Conservation (phyloP, 30 jellyfish, hydroid and myxozoan genomes). For the Nemopilema nomurai region DNA sequence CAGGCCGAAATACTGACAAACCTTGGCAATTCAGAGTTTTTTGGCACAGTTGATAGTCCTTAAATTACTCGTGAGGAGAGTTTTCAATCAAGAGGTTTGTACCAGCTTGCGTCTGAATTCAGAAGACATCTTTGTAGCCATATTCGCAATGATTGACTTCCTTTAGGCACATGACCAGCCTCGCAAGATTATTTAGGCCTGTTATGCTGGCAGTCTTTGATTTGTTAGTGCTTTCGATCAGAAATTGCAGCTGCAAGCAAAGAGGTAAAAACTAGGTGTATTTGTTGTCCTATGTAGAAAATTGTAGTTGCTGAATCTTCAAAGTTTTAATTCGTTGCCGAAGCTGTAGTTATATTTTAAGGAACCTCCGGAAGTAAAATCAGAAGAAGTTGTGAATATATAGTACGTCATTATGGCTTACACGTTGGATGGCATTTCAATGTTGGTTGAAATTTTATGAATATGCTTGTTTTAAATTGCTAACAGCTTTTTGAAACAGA, state of each 20-base stretch:
- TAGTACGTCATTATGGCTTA: too few relatives aligned
- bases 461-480: too few relatives aligned
- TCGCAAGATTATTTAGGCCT: not conserved
- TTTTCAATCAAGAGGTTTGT: not conserved
- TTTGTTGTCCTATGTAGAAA: too few relatives aligned
- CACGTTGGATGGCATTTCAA: too few relatives aligned
- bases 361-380: not conserved
- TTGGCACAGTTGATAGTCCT: conserved; percentile 3
- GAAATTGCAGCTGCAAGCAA: not conserved
- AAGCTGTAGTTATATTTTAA: not conserved
- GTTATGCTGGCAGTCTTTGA: not conserved
- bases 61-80: not conserved
- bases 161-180: not conserved
- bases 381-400: too few relatives aligned
- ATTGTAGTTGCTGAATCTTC: not conserved
- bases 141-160: not conserved
- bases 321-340: not conserved
- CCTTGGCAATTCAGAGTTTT: not conserved
- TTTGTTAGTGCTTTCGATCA: not conserved
- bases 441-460: too few relatives aligned
- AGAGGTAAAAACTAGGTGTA: too few relatives aligned
- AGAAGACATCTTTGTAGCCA: not conserved
- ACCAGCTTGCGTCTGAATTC: not conserved
- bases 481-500: too few relatives aligned
- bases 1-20: conserved; percentile 31